Percentiles rank a stretch among this genome's conserved stretches.
Conservation (phyloP, 2,888 invertebrate genomes). For the Rotaria sp. region DNA sequence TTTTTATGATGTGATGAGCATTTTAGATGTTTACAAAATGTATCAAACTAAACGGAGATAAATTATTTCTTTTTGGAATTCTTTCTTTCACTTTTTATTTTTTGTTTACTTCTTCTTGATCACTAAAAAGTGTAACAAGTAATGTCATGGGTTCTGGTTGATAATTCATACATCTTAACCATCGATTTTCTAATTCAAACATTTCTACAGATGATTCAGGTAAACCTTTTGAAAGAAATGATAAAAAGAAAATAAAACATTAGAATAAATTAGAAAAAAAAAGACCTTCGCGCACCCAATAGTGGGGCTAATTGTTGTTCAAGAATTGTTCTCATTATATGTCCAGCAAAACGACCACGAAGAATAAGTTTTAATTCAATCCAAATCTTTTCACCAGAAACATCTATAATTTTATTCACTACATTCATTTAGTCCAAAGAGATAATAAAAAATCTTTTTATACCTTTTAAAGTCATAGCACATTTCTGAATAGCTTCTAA, state of each 20-base stretch:
- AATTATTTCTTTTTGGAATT: background rate
- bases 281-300: constrained; percentile 2
- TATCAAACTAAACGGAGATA: background rate
- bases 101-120: background rate
- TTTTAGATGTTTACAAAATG: background rate
- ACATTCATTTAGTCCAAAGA: background rate
- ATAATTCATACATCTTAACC: constrained; percentile 10
- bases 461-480: background rate
- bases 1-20: background rate
- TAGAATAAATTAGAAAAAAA: background rate
- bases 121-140: background rate
- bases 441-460: background rate
- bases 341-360: constrained; percentile 31
- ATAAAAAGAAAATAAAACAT: background rate
- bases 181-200: background rate
- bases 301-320: background rate
- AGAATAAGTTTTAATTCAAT: constrained; percentile 36
- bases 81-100: background rate
- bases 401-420: background rate
- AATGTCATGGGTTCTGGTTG: background rate
- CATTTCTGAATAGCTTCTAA: background rate
- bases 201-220: background rate
- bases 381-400: constrained; percentile 40
- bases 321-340: constrained; percentile 33
- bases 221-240: background rate